A percentile compares a stretch with the other conserved stretches of the same genome.
Conservation (phyloP, 1,140 invertebrate species). For the Araneus ventricosus region DNA sequence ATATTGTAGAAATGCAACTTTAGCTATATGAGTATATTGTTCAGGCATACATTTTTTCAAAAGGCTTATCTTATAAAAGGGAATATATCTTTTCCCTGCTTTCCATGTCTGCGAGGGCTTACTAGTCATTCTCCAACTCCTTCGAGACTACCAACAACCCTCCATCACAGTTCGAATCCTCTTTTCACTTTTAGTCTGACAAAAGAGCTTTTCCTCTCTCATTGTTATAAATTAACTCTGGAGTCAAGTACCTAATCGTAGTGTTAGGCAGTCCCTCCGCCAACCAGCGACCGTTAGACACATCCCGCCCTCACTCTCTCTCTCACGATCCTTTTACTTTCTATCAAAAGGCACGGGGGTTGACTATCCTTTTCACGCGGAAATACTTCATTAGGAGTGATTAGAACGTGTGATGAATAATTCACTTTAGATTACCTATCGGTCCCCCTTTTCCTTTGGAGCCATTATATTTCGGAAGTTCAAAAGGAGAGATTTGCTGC, state of each 20-base stretch:
- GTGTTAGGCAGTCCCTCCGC: neutral
- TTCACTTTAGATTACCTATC: conserved; percentile 53
- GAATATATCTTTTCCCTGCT: neutral
- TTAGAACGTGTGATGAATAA: conserved; percentile 63
- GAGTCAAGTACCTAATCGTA: conserved; percentile 45
- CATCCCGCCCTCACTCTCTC: too few species aligned
- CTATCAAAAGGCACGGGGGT: neutral
- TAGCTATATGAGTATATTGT: too few species aligned
- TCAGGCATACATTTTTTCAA: too few species aligned
- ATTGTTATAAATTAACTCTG: conserved; percentile 48
- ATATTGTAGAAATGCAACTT: too few species aligned
- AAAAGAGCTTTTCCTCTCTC: neutral
- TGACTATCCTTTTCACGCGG: conserved; percentile 40
- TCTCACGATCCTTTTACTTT: neutral
- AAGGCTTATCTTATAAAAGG: too few species aligned
- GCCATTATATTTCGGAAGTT: conserved; percentile 9
- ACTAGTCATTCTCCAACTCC: neutral
- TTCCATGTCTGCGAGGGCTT: neutral
- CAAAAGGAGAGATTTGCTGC: conserved; percentile 16
- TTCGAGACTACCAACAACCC: neutral
- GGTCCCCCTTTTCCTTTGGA: neutral
- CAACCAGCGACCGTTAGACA: too few species aligned
- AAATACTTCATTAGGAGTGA: conserved; percentile 69
- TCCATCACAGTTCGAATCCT: conserved; percentile 23
- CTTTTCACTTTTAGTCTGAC: neutral